A percentile compares a stretch with the other conserved stretches of the same genome.
phyloP scores from a whole-genome alignment of 2,797 vertebrate species.

The Tenualosa thibaudeaui region DNA sequence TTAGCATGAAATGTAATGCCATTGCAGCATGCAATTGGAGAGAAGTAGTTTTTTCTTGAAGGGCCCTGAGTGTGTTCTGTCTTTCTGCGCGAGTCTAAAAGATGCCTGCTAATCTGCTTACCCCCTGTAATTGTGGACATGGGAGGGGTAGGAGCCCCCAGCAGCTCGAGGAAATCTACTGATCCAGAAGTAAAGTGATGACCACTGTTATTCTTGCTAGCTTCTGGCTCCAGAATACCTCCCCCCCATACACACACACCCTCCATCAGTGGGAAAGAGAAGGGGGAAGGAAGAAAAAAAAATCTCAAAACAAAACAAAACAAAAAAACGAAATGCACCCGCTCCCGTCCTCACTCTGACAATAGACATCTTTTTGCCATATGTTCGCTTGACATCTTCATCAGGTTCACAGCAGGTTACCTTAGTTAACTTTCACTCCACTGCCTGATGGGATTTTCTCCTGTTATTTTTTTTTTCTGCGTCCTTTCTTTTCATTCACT shows the following conservation, averaged over 20 bases:
- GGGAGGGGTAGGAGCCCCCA: slow-evolving; percentile 73
- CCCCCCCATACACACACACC: slow-evolving; percentile 53
- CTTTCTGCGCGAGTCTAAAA: slow-evolving; percentile 73
- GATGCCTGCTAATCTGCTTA: slow-evolving; percentile 80
- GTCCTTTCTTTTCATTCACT: slow-evolving; percentile 12
- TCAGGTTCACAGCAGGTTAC: slow-evolving; percentile 97
- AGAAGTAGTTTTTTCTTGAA: slow-evolving; percentile 56
- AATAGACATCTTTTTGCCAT: slow-evolving; percentile 89
- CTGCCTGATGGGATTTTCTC: slow-evolving; percentile 98
- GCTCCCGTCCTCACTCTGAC: slow-evolving; percentile 79
- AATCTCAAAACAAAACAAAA: slow-evolving; percentile 35
- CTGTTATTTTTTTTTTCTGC: slow-evolving; percentile 22
- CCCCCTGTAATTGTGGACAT: slow-evolving; percentile 81
- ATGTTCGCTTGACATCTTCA: slow-evolving; percentile 97
- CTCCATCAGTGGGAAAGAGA: slow-evolving; percentile 47
- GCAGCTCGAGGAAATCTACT: slow-evolving; percentile 80
- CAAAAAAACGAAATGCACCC: slow-evolving; percentile 63
- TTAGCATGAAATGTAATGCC: slow-evolving; percentile 85
- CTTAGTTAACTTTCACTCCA: slow-evolving; percentile 98
- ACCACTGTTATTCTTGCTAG: slow-evolving; percentile 78
- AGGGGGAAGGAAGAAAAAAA: neutral
- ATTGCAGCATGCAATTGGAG: slow-evolving; percentile 65
- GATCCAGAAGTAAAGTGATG: slow-evolving; percentile 88
- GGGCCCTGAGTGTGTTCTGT: slow-evolving; percentile 73
- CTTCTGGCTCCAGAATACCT: slow-evolving; percentile 75